Base-by-base conservation (phyloP, 2,888 invertebrate genomes). In the Heteropelma amictum region DNA sequence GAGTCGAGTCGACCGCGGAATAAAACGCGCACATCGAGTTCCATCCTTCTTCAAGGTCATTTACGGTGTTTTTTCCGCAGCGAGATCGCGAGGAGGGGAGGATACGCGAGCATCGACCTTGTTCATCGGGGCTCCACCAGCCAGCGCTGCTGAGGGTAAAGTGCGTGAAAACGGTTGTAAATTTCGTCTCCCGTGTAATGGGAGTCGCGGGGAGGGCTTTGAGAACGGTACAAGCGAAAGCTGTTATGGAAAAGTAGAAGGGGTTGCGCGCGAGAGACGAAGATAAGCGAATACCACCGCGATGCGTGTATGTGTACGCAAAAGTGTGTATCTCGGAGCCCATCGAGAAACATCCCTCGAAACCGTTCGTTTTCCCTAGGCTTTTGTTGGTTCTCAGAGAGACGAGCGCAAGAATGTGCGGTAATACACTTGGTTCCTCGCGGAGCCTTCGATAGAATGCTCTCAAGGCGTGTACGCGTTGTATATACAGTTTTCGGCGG, bases 81-180 rank as follows among this genome's bases (percentile, higher is more conserved):
- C n/a, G n/a, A n/a, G n/a, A n/a, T n/a, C n/a, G n/a, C n/a, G n/a
- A n/a, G n/a, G n/a, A n/a, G n/a, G 14, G 5, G 45, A 47, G 58
- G 26, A 47, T 79, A 82, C 83, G 81, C 77, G 78, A 81, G n/a
- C n/a, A 64, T 58, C 56, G 33, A 51, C 38, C 56, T 47, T 64
- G 19, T 30, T 54, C 54, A 81, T 77, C 72, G n/a, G n/a, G n/a
- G n/a, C n/a, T n/a, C n/a, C n/a, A n/a, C n/a, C n/a, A n/a, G n/a
- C n/a, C n/a, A n/a, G n/a, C n/a, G n/a, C 68, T 68, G 75, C 79
- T 79, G 72, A 83, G 49, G 82, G 85, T 83, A 86, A 88, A 82
- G 87, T 85, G 87, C 85, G 88, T 86, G 88, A 88, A 88, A 81
- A 30, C 17, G 85, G 85, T 78, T 85, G 85, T 87, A 87, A 88